Base-by-base conservation (phyloP, 2,113 vertebrate genomes). In the Pedionomus torquatus region DNA sequence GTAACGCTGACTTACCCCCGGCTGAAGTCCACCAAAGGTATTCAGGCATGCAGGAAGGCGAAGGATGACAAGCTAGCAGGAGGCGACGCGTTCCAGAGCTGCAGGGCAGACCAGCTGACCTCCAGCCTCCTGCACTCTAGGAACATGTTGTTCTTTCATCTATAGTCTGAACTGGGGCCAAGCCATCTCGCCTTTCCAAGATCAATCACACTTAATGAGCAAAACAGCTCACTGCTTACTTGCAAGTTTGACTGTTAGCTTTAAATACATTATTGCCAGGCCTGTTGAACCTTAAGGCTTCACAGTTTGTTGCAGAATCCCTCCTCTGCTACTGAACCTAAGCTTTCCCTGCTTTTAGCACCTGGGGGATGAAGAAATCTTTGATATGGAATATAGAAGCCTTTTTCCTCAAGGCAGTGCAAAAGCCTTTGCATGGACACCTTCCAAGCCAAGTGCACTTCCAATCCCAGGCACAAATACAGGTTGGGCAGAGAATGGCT, bases 111-210 rank as follows among this genome's bases (percentile, higher is more conserved):
- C 70, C 70, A 71, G 85, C 58, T 87, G 92, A 94, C 64, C 51
- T 92, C 55, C 80, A 71, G 64, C 5, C 20, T 41, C 68, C 92
- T 69, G 89, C 86, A 46, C 69, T 95, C 83, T 28, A 97, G 90
- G 72, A 96, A 92, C 90, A 89, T 2, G 30, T 7, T 86, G 95
- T 96, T 52, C 91, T 61, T 70, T 71, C 24, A 85, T 75, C 83
- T 48, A 64, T 37, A 69, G 93, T 58, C 68, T 96, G 92, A 95
- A 77, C 71, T 6, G 46, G 10, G 23, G 64, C 71, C 66, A 90
- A 64, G 80, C 17, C 41, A 81, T 14, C 69, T 66, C 6, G 2
- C 23, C 63, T 31, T 83, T 76, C 85, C 37, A 71, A 85, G 61
- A 95, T 71, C 72, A 68, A 15, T 3, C 18, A 44, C 57, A 41